Evolutionary conservation across 2,888 invertebrate genomes (phyloP).

Genomic region (Rhamnusium bicolor): DNA sequence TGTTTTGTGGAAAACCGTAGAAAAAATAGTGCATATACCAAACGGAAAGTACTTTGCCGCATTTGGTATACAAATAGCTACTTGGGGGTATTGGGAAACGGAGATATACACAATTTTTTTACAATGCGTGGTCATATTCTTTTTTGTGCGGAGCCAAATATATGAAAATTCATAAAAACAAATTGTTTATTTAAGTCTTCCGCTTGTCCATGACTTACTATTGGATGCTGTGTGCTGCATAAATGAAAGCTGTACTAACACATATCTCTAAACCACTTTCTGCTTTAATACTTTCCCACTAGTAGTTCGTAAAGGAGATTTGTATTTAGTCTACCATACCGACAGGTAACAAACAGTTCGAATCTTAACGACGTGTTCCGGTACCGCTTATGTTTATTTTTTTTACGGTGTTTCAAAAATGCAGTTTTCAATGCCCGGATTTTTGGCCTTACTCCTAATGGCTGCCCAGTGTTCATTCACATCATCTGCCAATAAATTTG

Average conservation of each 20-base stretch:
- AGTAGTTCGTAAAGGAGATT: conserved; percentile 19
- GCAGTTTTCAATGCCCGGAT: conserved; percentile 13
- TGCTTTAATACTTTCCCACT: conserved; percentile 50
- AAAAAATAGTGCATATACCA: too few species aligned
- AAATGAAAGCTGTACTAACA: conserved; percentile 49
- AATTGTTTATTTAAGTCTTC: too few species aligned
- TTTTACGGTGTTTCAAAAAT: conserved; percentile 2
- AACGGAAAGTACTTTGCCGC: too few species aligned
- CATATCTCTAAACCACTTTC: conserved; percentile 44
- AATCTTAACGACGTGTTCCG: conserved; percentile 28
- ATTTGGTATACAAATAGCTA: too few species aligned
- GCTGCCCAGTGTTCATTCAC: conserved; percentile 39
- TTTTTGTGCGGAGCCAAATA: too few species aligned
- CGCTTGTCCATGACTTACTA: neutral
- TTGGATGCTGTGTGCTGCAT: conserved; percentile 19
- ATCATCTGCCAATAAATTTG: conserved; percentile 44
- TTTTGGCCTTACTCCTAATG: conserved; percentile 23
- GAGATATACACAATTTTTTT: too few species aligned
- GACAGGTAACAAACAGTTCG: conserved; percentile 34
- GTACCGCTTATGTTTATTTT: conserved; percentile 11
- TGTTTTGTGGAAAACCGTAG: too few species aligned
- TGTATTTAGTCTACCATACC: conserved; percentile 39
- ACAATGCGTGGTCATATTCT: too few species aligned
- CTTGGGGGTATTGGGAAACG: too few species aligned
- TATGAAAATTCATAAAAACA: too few species aligned